Evolutionary conservation across 64 coral and sea anemone species (phyloP).

Genomic region (Montipora cactus): DNA sequence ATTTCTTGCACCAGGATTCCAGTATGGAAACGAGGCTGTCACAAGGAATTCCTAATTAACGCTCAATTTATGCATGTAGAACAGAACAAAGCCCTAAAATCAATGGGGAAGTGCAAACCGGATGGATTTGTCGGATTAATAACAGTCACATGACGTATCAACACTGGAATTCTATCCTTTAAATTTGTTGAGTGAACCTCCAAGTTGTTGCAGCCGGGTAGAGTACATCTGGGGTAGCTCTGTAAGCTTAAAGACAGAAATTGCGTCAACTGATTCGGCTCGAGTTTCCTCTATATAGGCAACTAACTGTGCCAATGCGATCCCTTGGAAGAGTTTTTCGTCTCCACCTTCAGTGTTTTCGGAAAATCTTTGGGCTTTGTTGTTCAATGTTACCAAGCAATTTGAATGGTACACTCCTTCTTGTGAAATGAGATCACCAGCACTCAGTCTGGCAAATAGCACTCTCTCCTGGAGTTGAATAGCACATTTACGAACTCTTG

Average conservation of each 20-base stretch:
- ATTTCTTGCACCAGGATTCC: too few species aligned
- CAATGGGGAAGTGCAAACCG: neutral
- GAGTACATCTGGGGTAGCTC: conserved; percentile 31
- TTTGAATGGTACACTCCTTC: conserved; percentile 66
- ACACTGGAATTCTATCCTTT: conserved; percentile 68
- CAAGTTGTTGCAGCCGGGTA: conserved; percentile 42
- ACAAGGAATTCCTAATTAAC: neutral
- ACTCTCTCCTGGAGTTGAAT: conserved; percentile 23
- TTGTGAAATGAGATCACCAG: conserved; percentile 67
- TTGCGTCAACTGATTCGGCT: neutral
- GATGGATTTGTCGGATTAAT: neutral
- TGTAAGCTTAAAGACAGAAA: conserved; percentile 39
- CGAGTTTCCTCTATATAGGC: conserved; percentile 64
- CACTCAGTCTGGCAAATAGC: conserved; percentile 63
- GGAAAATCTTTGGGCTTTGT: neutral
- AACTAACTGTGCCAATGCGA: conserved; percentile 55
- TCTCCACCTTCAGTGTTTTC: neutral
- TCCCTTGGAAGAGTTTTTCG: conserved; percentile 47
- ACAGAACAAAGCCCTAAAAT: neutral
- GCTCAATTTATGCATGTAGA: neutral
- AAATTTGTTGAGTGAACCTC: conserved; percentile 40
- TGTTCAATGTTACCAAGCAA: conserved; percentile 57
- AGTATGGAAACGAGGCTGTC: too few species aligned
- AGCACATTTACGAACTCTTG: conserved; percentile 35
- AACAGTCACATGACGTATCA: neutral